phyloP scores from a whole-genome alignment of 2,797 vertebrate genomes.

The Tapera naevia region DNA sequence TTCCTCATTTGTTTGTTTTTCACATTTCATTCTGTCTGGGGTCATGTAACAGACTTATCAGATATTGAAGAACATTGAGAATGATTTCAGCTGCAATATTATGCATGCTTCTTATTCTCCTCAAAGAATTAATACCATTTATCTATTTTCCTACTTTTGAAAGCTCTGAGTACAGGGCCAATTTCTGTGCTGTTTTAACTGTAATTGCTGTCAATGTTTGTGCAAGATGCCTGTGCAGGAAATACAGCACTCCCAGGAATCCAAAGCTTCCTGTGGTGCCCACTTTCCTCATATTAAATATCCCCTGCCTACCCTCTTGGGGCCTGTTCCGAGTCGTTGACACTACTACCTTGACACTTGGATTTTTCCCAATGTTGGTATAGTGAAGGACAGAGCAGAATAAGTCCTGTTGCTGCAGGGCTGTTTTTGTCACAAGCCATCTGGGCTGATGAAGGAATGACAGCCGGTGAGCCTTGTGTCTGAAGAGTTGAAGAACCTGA shows the following conservation, averaged over 20 bases:
- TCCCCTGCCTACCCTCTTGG: rapidly evolving
- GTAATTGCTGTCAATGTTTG: not conserved
- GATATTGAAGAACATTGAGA: not conserved
- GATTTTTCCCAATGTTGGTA: not conserved
- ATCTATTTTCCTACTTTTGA: not conserved
- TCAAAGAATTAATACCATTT: not conserved
- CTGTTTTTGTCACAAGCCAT: not conserved
- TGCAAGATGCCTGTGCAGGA: not conserved
- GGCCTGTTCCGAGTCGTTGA: not conserved
- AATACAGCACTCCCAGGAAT: rapidly evolving
- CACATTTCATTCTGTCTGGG: not conserved
- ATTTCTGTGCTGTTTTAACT: not conserved
- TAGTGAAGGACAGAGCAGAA: not conserved
- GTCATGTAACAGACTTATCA: not conserved
- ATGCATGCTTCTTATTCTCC: not conserved
- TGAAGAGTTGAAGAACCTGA: not conserved
- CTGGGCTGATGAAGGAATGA: not conserved
- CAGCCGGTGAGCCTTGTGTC: not conserved
- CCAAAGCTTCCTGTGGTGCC: not conserved
- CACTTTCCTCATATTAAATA: not conserved
- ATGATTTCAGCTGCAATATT: not conserved
- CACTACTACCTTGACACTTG: not conserved
- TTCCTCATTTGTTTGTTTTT: not conserved
- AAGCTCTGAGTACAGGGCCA: not conserved
- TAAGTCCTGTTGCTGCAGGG: not conserved